phyloP scores from a whole-genome alignment of 1,140 invertebrate genomes.

The Atopsyche davidsoni region DNA sequence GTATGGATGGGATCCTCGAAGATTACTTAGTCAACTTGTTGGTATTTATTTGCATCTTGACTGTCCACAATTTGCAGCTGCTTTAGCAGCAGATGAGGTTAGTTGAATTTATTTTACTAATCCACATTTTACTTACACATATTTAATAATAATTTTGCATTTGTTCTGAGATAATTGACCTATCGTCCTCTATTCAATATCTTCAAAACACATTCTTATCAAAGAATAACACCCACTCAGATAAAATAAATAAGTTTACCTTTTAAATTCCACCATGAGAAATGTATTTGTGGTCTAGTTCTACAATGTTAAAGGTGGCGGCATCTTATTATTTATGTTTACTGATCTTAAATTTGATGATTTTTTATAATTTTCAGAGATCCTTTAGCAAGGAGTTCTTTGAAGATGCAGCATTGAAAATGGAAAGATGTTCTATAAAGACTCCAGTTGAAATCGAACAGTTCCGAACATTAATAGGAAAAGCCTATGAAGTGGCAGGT shows the following conservation, averaged over 20 bases:
- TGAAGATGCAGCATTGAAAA: slow-evolving; percentile 75
- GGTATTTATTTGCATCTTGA: slow-evolving; percentile 96
- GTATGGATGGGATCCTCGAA: slow-evolving; percentile 94
- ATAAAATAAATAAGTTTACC: too few relatives aligned
- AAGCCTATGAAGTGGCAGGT: slow-evolving; percentile 69
- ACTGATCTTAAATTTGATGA: slow-evolving; percentile 13
- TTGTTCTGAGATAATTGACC: too few relatives aligned
- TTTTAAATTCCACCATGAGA: too few relatives aligned
- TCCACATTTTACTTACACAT: too few relatives aligned
- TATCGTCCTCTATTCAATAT: too few relatives aligned
- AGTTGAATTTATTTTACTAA: slow-evolving; percentile 24
- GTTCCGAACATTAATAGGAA: slow-evolving; percentile 72
- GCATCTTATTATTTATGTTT: slow-evolving; percentile 13
- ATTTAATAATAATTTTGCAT: too few relatives aligned
- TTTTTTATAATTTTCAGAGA: slow-evolving; percentile 56
- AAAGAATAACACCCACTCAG: too few relatives aligned
- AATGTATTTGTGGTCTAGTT: not conserved
- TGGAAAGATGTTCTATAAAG: slow-evolving; percentile 79
- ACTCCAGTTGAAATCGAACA: slow-evolving; percentile 74
- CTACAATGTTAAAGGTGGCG: not conserved
- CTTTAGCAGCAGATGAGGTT: slow-evolving; percentile 84
- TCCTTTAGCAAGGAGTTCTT: slow-evolving; percentile 92
- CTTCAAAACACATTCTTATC: too few relatives aligned
- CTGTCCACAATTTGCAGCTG: slow-evolving; percentile 83
- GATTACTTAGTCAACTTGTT: slow-evolving; percentile 83